Evolutionary conservation across 2,113 vertebrate genomes (phyloP), one percentile per base, ranked within the genome.

Genomic region (Hystrix brachyura): DNA sequence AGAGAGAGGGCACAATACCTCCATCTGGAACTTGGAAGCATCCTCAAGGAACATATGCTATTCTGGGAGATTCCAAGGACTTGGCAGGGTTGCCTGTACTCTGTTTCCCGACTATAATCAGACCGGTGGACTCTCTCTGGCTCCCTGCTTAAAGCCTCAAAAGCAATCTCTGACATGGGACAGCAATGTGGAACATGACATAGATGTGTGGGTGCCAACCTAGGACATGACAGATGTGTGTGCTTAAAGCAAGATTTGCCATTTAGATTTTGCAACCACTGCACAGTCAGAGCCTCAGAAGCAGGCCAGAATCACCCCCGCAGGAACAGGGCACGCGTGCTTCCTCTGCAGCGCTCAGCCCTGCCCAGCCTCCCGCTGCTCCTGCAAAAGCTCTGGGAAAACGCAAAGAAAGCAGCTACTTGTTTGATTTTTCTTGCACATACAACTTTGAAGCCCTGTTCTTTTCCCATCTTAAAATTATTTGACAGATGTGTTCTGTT

Each of bases 31-130:
- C 69, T 34, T 87, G 51, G 74, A 51, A 86, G 21, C 38, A 57
- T 95, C 89, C 76, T 88, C 71, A 69, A 92, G 62, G n/a, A 79
- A 51, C 8, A 64, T 13, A 7, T 92, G 84, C 67, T 92, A 43
- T 96, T 92, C 57, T 48, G 57, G 60, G 65, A 91, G 43, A 27
- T 84, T 81, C 64, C 60, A 78, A 87, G 57, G 27, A n/a, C 62
- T 92, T 71, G 76, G 80, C 60, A 82, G 11, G 46, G 9, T 51
- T 88, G 5, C 64, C 81, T 38, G 51, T 67, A 48, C 71, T 86
- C 78, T 84, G 46, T 18, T 84, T 71, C 71, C n/a, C 64, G 87
- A 25, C 60, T 82, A 17, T n/a, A 76, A 46, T 90, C 71, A 95
- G 72, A 38, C 29, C 38, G 27, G 23, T 5, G 2, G 74, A 57